Percentiles rank a stretch among this genome's conserved stretches.
Evolutionary conservation across 1,140 invertebrate species (phyloP).

Genomic region (Caerostris extrusa): DNA sequence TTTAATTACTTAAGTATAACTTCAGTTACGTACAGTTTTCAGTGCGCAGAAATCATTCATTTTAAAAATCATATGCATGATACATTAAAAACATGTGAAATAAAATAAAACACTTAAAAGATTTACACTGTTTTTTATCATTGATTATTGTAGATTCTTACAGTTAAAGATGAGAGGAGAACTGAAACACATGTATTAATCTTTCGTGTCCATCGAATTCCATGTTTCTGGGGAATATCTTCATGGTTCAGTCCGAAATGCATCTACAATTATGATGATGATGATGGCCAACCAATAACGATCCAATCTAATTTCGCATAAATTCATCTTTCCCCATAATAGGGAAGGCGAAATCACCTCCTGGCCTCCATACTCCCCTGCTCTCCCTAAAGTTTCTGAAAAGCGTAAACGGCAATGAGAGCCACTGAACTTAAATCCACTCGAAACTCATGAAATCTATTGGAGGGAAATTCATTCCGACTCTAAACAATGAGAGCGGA

Average conservation of each 20-base stretch:
- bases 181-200: constrained; percentile 24
- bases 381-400: background rate
- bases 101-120: too few relatives aligned
- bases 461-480: constrained; percentile 67
- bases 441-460: constrained; percentile 61
- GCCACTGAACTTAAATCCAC: constrained; percentile 60
- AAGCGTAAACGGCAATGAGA: constrained; percentile 34
- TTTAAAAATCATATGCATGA: too few relatives aligned
- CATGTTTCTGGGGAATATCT: background rate
- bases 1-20: too few relatives aligned
- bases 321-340: background rate
- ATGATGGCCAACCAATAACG: constrained; percentile 11
- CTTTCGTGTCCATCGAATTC: background rate
- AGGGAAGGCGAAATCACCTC: too few relatives aligned
- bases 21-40: too few relatives aligned
- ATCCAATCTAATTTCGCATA: constrained; percentile 46
- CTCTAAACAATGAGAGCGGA: constrained; percentile 52
- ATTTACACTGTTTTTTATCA: too few relatives aligned
- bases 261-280: constrained; percentile 3
- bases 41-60: too few relatives aligned
- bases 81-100: too few relatives aligned
- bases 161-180: background rate
- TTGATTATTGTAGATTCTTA: background rate
- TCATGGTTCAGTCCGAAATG: background rate
- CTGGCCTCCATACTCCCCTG: background rate